Evolutionary conservation across 1,140 invertebrate genomes (phyloP).

Genomic region (Drosophila varians): DNA sequence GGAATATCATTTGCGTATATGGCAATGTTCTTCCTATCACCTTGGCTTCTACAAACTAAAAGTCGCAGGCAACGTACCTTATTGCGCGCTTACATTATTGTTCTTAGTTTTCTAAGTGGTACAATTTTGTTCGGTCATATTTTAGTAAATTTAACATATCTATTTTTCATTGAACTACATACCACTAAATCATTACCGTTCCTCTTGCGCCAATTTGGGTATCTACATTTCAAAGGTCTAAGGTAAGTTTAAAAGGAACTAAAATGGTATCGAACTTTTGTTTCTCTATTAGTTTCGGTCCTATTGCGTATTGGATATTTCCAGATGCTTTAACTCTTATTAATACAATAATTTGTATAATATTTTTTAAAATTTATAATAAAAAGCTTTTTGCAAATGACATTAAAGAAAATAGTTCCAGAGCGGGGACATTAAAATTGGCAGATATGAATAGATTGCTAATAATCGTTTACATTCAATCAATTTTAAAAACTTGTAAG

Average conservation of each 20-base stretch:
- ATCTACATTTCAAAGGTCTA: conserved; percentile 34
- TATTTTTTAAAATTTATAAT: conserved; percentile 57
- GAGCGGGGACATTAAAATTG: conserved; percentile 43
- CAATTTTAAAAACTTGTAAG: conserved; percentile 54
- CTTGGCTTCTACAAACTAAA: conserved; percentile 49
- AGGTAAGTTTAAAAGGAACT: conserved; percentile 18
- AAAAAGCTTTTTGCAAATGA: conserved; percentile 30
- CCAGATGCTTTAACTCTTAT: conserved; percentile 87
- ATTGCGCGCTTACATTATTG: conserved; percentile 27
- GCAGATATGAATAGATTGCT: conserved; percentile 45
- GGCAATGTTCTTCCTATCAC: conserved; percentile 47
- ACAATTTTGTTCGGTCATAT: conserved; percentile 26
- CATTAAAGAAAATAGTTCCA: conserved; percentile 54
- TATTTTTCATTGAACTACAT: conserved; percentile 10
- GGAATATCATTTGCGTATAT: conserved; percentile 51
- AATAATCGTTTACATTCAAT: conserved; percentile 54
- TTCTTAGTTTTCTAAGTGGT: conserved; percentile 13
- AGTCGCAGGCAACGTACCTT: neutral
- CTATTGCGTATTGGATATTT: conserved; percentile 83
- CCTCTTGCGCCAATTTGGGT: conserved; percentile 48
- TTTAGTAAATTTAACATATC: conserved; percentile 21
- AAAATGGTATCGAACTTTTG: neutral
- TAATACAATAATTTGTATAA: conserved; percentile 83
- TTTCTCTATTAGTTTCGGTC: conserved; percentile 19
- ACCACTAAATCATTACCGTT: neutral